Base-by-base conservation (phyloP, 1,140 invertebrate species). In the Drosophila leontia region DNA sequence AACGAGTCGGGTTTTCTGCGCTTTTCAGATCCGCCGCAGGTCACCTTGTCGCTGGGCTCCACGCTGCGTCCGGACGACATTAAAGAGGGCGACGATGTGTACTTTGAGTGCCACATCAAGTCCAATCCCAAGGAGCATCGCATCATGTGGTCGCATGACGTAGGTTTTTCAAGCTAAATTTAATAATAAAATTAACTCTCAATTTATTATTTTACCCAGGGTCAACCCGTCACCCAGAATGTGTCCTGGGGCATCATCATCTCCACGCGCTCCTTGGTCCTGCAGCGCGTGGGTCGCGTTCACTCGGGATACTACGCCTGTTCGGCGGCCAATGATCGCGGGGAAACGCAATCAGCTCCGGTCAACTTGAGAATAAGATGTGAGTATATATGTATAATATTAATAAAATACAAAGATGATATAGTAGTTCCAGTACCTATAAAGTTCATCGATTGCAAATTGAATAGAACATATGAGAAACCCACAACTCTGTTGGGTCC, bases 81-180 rank as follows among this genome's bases (percentile, higher is more conserved):
- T 91, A 97, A 97, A 91, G 97, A 98, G 93, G 97, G 97, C 39
- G 97, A 98, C 88, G 97, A 98, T 93, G 97, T 98, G n/a, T 98
- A 98, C 93, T 98, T 98, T 83, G 97, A 98, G 91, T 98, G 97
- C 92, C 96, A 96, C 91, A 97, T 98, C 65, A 95, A 95, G 81
- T 96, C 97, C 11, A 98, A 97, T 93, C 97, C 97, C 9, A 95
- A 95, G 85, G 96, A 96, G 92, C 95, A 96, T 77, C 96, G 96
- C 81, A 96, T 98, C 62, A 95, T 95, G 13, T 98, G 97, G 97
- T 96, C 96, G 82, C 96, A 97, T 90, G 96, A 97, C 91, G 97
- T 97, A 94, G 96, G 96, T 96, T 51, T 51, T 32, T 13, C 6
- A 3, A 11, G 29, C 42, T 19, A 8, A 3, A 9, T 39, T 48